These are phyloP conservation scores for Kradibia gibbosae DNA, from an alignment of 1,140 invertebrate genomes.

Conservation along the genomic window DNA sequence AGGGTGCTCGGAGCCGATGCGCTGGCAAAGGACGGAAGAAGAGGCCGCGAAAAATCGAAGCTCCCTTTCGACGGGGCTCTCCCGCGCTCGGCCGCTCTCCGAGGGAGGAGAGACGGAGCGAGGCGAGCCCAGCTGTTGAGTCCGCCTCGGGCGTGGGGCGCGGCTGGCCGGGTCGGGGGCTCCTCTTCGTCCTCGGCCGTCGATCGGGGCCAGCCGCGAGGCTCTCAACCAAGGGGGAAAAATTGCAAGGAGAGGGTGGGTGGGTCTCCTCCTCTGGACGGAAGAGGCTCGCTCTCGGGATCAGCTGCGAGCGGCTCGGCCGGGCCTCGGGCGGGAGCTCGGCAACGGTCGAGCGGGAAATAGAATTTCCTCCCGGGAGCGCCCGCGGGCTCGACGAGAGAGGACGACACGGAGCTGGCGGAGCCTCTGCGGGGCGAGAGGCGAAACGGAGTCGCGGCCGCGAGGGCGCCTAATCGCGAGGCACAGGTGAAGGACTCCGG, in stretches of 20 bases:
- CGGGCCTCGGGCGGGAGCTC: background rate
- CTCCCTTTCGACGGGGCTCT: background rate
- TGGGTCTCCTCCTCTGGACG: too few relatives aligned
- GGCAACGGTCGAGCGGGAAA: background rate
- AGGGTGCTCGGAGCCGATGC: too few relatives aligned
- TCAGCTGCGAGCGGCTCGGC: background rate
- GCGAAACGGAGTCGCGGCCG: background rate
- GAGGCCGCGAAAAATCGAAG: constrained; percentile 36
- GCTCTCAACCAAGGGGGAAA: too few relatives aligned
- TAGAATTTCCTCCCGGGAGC: background rate
- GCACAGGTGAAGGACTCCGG: background rate
- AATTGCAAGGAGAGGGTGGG: too few relatives aligned
- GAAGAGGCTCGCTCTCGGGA: too few relatives aligned
- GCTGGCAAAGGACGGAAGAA: background rate
- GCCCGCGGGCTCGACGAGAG: too few relatives aligned
- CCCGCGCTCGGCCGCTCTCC: background rate
- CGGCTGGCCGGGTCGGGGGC: background rate
- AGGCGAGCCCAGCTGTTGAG: background rate
- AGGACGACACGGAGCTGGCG: too few relatives aligned
- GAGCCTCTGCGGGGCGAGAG: background rate
- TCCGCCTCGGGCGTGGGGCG: too few relatives aligned
- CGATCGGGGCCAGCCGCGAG: background rate
- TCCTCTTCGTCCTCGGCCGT: background rate
- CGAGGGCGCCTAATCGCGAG: background rate
- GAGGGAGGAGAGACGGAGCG: too few relatives aligned